Percentiles rank a stretch among this genome's conserved stretches.
These are phyloP conservation scores for Drosophila subobscura DNA, from an alignment of 1,140 invertebrate genomes.

Conservation along the genomic window DNA sequence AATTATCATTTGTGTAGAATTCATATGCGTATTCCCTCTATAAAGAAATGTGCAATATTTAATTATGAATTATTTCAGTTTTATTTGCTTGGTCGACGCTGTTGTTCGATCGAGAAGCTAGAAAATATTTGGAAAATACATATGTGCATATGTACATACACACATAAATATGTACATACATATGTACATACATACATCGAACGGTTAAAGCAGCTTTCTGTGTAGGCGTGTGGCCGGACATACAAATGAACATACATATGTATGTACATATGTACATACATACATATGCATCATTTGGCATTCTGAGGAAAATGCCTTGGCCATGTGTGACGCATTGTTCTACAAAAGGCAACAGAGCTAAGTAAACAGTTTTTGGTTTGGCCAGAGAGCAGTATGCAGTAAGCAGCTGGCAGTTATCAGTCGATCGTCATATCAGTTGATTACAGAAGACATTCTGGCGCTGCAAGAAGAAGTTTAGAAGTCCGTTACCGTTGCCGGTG, in stretches of 20 bases:
- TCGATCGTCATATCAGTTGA: conserved; percentile 24
- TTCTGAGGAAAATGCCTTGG: conserved; percentile 28
- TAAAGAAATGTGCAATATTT: conserved; percentile 53
- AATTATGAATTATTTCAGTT: conserved; percentile 68
- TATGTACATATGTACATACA: neutral
- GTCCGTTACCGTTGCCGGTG: too few species aligned
- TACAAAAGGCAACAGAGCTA: too few species aligned
- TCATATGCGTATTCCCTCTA: too few species aligned
- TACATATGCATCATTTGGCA: conserved; percentile 11
- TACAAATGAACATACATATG: neutral
- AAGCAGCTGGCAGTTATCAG: conserved; percentile 19
- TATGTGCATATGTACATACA: too few species aligned
- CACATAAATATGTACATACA: neutral
- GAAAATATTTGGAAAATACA: conserved; percentile 65
- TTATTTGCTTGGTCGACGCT: conserved; percentile 55
- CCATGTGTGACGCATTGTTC: conserved; percentile 33
- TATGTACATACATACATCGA: conserved; percentile 15
- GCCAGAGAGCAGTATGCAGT: neutral
- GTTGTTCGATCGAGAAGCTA: conserved; percentile 48
- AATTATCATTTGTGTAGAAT: too few species aligned
- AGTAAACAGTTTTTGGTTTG: conserved; percentile 14
- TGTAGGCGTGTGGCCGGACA: conserved; percentile 54
- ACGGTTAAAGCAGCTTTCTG: conserved; percentile 21
- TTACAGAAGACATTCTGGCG: conserved; percentile 24
- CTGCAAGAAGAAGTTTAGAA: neutral